Conservation (phyloP, 2,888 invertebrate species). For the Xestia c-nigrum region DNA sequence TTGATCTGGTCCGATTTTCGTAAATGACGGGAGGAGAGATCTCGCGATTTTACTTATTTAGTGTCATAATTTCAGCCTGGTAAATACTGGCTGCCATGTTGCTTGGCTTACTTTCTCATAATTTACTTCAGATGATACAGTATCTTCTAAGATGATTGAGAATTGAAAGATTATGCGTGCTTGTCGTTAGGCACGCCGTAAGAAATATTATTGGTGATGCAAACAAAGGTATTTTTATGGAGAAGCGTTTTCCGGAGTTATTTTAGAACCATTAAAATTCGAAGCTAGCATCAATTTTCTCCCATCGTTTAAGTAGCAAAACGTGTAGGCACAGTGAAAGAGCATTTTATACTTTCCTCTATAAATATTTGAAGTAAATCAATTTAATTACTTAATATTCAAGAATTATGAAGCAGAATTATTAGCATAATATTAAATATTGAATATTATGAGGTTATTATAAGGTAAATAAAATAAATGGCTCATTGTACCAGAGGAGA, state of each 20-base stretch:
- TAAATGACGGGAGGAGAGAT: background rate
- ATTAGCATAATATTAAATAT: background rate
- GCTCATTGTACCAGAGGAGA: background rate
- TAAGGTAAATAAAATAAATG: conserved; percentile 12
- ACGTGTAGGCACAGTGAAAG: background rate
- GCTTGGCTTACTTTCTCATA: background rate
- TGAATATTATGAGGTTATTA: background rate
- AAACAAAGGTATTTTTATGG: background rate
- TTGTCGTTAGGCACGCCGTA: background rate
- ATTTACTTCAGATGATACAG: background rate
- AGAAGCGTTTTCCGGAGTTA: no score
- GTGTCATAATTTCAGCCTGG: conserved; percentile 7
- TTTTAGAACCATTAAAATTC: background rate
- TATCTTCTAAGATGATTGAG: background rate
- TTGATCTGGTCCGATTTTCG: background rate
- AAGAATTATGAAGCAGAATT: background rate
- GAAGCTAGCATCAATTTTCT: background rate
- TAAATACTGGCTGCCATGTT: no score
- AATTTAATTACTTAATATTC: conserved; percentile 6
- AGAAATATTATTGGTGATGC: background rate
- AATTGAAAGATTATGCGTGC: background rate
- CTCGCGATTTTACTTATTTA: background rate
- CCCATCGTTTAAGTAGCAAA: background rate
- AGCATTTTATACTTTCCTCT: background rate
- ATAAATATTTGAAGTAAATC: background rate